Evolutionary conservation across 2,888 invertebrate species (phyloP), one percentile per base, ranked within the genome.

Genomic region (Drosophila infuscata): DNA sequence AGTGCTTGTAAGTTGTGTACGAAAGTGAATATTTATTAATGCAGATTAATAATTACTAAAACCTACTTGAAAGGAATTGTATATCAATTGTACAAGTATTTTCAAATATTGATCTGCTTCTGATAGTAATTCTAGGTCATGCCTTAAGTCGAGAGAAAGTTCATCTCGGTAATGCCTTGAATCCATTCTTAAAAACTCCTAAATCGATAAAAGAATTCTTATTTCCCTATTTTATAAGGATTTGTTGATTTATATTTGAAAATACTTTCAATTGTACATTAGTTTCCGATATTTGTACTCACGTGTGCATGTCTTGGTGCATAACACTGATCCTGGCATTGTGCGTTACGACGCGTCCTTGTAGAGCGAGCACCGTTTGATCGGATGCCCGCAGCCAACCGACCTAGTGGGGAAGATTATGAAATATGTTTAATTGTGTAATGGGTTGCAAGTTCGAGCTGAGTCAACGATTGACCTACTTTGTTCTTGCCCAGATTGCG

Each of bases 371-470:
- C 46, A 98, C 96, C n/a, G 97, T 98, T 93, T 98, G 97, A 93
- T 98, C 97, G 92, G 97, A 97, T 12, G 97, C 97, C 83, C 97
- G 95, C 70, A 98, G 94, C 98, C 97, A 98, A 51, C 97, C 98
- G 67, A 98, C 97, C 98, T 98, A 94, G 5, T 92, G 3, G 20
- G 11, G 20, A 29, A 29, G 25, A 35, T 12, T 41, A 59, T 12
- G 38, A 36, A 59, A 17, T 43, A 20, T 3, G 20, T 52, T 51
- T 35, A 67, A 43, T 36, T 9, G 9, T 17, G 30, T n/a, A 2
- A 0, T 7, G 3, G 9, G 2, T 25, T 3, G 25, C 33, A 46
- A 12, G 15, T 15, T 41, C 17, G 20, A 7, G 17, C 29, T 29
- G 38, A 38, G 29, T 51, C 56, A 38, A 15, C 38, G 20, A 29